Evolutionary conservation across 2,113 vertebrate genomes (phyloP), one percentile per base, ranked within the genome.

Genomic region (Loxodonta africana): DNA sequence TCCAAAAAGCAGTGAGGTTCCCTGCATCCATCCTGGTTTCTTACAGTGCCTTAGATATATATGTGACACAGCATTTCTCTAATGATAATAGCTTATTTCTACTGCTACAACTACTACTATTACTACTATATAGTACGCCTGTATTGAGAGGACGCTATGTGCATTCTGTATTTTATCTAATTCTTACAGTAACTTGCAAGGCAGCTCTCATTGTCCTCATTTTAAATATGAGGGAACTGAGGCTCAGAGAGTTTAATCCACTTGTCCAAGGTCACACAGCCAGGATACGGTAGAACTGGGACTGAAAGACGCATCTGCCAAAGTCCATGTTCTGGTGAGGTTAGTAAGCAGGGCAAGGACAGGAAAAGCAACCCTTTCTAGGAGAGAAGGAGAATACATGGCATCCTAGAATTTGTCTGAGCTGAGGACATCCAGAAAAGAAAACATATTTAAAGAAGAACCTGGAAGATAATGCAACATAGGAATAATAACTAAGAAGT

Each of bases 401-500:
- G 1, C 12, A 9, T 5, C 20, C 28, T 63, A 17, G 10, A 62
- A 82, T 20, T 25, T 91, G 51, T 95, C 4, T 85, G n/a, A 84
- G 20, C 26, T 57, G 37, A 89, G 60, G 37, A 77, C 46, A 81
- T 10, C 51, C 1, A 67, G 23, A 28, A 53, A 86, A 83, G 67
- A 62, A 53, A 10, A 37, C 2, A 33, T 62, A 90, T 74, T 88
- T 95, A 78, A 93, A 63, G 44, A 67, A 63, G n/a, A 86, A 76
- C 1, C 30, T 74, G 17, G 60, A 1, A 80, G 23, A 46, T 73
- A 90, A 76, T 51, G 15, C 53, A 57, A 90, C 9, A 91, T 17
- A 88, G 37, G 26, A 91, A 96, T 53, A 95, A 65, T 67, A 81
- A 78, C 18, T 20, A 57, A 67, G 57, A 91, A 76, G 23, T 37